Conservation (phyloP, 2,888 invertebrate species). For the Gymnosoma rotundatum region DNA sequence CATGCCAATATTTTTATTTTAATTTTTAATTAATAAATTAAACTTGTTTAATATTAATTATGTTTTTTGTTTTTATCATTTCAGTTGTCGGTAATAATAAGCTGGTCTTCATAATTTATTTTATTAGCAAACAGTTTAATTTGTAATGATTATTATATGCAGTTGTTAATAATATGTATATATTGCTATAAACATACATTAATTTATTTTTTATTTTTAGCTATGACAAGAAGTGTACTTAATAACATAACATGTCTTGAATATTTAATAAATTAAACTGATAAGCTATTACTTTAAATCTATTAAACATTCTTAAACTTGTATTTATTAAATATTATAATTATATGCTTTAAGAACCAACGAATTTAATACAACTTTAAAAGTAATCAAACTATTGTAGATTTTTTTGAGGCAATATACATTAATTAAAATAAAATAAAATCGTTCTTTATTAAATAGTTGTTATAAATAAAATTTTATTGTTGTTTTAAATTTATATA, state of each 20-base stretch:
- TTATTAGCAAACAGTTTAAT: background rate
- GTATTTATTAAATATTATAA: conserved; percentile 26
- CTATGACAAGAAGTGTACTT: conserved; percentile 1
- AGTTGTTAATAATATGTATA: background rate
- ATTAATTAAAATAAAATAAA: background rate
- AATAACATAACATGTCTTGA: background rate
- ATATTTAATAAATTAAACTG: conserved; percentile 18
- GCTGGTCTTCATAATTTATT: background rate
- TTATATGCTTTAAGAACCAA: conserved; percentile 28
- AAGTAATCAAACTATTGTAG: background rate
- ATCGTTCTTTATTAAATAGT: background rate
- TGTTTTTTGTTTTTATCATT: conserved; percentile 1
- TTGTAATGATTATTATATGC: background rate
- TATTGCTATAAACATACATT: no score
- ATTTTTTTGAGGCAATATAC: conserved; percentile 8
- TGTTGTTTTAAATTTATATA: background rate
- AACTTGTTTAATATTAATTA: background rate
- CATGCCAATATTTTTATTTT: no score
- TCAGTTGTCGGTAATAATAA: background rate
- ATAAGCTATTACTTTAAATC: conserved; percentile 43
- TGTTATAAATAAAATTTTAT: conserved; percentile 19
- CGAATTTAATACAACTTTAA: conserved; percentile 55
- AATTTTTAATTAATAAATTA: no score
- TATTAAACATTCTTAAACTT: conserved; percentile 39
- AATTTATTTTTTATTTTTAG: background rate